Base-by-base conservation (phyloP, 2,888 invertebrate genomes). In the Laothoe populi region DNA sequence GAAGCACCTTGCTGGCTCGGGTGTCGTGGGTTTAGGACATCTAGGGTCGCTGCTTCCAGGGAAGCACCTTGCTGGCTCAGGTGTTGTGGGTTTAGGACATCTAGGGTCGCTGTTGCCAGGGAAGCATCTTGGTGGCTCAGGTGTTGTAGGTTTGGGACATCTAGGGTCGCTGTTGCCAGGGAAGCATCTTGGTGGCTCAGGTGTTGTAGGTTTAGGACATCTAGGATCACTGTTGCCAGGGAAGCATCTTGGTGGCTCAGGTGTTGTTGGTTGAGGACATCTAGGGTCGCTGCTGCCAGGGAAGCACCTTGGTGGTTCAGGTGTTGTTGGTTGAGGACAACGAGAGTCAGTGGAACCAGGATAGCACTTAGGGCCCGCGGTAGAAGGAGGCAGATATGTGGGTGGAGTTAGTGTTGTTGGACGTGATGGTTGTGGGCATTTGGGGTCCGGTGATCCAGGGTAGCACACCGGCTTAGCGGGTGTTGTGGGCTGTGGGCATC, bases 251-350 rank as follows among this genome's bases (percentile, higher is more conserved):
- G 69, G 70, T 0, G 66, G 66, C 0, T 26, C 64, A 5, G 71
- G 69, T 0, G 69, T 70, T 0, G 70, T 70, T 0, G 83, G 79
- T 63, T 70, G 70, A 0, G 84, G 84, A 63, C 88, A 88, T 7
- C 83, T 69, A 0, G 87, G 84, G 66, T 92, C 87, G 0, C 21
- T 73, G 0, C 82, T 78, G 0, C 90, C 90, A 3, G 26, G 26
- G 26, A 4, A 26, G 7, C 26, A 26, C 4, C 7, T 26, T 26
- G 26, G 26, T 26, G 0, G 90, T 87, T 0, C 77, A 79, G 8
- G 79, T 73, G 66, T 66, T 4, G 66, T 66, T 2, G 65, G 67
- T 19, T 58, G 45, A 24, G 69, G 69, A 46, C 69, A 70, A 4
- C 69, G 62, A 0, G 64, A 35, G 11, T 65, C 63, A 4, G 62